phyloP scores from a whole-genome alignment of 2,888 invertebrate genomes.

The Epistrophe grossulariae region DNA sequence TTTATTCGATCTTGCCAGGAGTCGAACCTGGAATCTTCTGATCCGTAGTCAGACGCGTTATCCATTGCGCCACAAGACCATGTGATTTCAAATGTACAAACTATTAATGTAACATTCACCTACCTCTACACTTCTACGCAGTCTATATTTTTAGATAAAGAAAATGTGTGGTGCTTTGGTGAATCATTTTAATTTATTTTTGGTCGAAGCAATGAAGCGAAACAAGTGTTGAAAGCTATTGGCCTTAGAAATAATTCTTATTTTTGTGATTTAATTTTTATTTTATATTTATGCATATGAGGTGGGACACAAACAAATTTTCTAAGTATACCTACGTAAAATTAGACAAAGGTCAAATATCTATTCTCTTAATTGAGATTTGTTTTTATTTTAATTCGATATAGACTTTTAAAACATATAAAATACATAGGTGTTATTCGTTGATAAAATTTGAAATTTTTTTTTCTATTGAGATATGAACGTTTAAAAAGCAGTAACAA shows the following conservation, averaged over 20 bases:
- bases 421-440: too few species aligned
- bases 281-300: background rate
- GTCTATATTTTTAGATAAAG: background rate
- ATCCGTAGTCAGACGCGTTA: constrained; percentile 85
- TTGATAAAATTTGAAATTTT: too few species aligned
- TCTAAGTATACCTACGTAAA: too few species aligned
- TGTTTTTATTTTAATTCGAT: too few species aligned
- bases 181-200: background rate
- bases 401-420: too few species aligned
- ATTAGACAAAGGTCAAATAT: too few species aligned
- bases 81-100: background rate
- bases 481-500: too few species aligned
- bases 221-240: background rate
- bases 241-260: background rate
- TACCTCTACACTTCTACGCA: background rate
- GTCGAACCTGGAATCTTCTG: constrained; percentile 85
- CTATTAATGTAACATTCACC: background rate
- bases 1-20: constrained; percentile 83
- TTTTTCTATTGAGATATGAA: too few species aligned
- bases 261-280: background rate
- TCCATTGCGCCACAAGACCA: constrained; percentile 84
- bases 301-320: too few species aligned
- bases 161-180: background rate
- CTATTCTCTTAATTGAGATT: too few species aligned
- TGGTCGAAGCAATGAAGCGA: too few species aligned